These are phyloP conservation scores for Todus mexicanus DNA, from an alignment of 2,797 vertebrate species.

Conservation along the genomic window DNA sequence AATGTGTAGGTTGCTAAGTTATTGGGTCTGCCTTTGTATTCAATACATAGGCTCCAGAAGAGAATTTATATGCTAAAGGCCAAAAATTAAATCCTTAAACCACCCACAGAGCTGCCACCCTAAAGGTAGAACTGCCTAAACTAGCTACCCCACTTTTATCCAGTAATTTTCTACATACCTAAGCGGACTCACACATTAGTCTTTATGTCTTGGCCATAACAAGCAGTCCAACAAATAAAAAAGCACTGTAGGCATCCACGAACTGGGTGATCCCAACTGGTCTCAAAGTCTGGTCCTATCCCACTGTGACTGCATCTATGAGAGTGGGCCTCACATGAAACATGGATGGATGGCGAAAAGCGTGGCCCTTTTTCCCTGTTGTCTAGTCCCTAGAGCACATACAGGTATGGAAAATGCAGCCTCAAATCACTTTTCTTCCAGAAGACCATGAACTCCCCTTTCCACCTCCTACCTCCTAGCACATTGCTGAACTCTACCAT, in stretches of 20 bases:
- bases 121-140: not conserved
- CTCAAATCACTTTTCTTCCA: not conserved
- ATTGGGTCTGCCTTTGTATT: not conserved
- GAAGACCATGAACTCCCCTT: not conserved
- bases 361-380: not conserved
- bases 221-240: not conserved
- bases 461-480: not conserved
- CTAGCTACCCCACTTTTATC: not conserved
- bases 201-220: not conserved
- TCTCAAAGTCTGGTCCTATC: not conserved
- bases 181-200: not conserved
- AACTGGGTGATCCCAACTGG: not conserved
- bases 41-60: not conserved
- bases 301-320: not conserved
- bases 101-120: constrained; percentile 6
- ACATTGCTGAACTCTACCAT: not conserved
- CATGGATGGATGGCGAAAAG: not conserved
- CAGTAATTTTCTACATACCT: not conserved
- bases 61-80: not conserved
- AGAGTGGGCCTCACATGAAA: not conserved
- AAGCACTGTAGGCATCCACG: not conserved
- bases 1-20: not conserved
- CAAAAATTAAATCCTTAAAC: not conserved
- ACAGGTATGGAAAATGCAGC: not conserved
- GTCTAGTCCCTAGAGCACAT: not conserved